Evolutionary conservation across 2,888 invertebrate species (phyloP).

Genomic region (Drosophila tanythrix): DNA sequence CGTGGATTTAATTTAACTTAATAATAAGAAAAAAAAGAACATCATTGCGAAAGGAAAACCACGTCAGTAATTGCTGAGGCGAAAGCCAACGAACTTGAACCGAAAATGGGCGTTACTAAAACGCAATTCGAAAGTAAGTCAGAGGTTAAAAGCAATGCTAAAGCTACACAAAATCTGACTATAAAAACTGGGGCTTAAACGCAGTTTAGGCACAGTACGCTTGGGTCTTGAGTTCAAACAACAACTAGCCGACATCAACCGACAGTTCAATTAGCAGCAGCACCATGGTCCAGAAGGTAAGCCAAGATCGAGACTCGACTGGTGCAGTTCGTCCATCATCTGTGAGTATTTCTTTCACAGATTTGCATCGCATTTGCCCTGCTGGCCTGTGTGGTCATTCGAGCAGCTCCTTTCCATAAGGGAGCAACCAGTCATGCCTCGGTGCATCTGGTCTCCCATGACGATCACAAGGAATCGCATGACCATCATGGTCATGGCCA

Average conservation of each 20-base stretch:
- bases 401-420: constrained; percentile 57
- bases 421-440: constrained; percentile 77
- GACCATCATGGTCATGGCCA: constrained; percentile 49
- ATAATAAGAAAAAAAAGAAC: constrained; percentile 16
- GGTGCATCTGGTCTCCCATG: constrained; percentile 75
- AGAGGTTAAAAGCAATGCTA: constrained; percentile 24
- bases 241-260: constrained; percentile 54
- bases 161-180: constrained; percentile 16
- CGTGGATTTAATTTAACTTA: constrained; percentile 63
- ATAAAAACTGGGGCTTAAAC: constrained; percentile 55
- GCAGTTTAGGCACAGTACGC: constrained; percentile 60
- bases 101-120: constrained; percentile 49
- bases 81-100: constrained; percentile 58
- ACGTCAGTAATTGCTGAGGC: constrained; percentile 41
- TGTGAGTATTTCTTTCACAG: constrained; percentile 4
- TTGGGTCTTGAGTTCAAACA: constrained; percentile 57
- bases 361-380: constrained; percentile 57
- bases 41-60: constrained; percentile 21
- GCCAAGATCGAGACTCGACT: background rate
- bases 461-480: constrained; percentile 68
- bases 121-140: constrained; percentile 54
- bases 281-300: constrained; percentile 76
- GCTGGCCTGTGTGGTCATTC: constrained; percentile 50
- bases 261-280: constrained; percentile 53
- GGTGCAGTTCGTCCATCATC: background rate